Evolutionary conservation across 1,140 invertebrate species (phyloP).

Genomic region (Trichomalopsis sarcophagae): DNA sequence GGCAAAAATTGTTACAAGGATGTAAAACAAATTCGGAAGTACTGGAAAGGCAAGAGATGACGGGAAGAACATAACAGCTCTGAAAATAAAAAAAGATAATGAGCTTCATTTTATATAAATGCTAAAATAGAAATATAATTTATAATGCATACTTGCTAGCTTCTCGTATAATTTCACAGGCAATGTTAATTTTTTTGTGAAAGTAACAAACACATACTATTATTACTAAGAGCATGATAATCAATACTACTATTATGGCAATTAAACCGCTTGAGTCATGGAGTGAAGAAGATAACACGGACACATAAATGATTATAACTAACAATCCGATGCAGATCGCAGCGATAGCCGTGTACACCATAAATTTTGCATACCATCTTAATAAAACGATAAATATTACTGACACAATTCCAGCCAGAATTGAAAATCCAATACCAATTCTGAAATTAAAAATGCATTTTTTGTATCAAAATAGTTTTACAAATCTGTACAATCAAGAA

Average conservation of each 20-base stretch:
- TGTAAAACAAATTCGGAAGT: not conserved
- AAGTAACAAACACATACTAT: not conserved
- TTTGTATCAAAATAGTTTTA: not conserved
- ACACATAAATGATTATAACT: not conserved
- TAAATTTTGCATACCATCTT: constrained; percentile 9
- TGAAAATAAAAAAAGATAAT: constrained; percentile 1
- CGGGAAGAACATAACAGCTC: constrained; percentile 17
- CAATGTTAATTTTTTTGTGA: constrained; percentile 5
- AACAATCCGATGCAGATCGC: not conserved
- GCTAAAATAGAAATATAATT: not conserved
- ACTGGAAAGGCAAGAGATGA: not conserved
- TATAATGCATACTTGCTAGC: constrained; percentile 10
- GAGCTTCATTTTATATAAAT: not conserved
- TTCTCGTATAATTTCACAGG: constrained; percentile 23
- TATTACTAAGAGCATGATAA: not conserved
- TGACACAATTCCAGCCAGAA: not conserved
- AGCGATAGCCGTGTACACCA: not conserved
- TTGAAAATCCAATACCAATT: not conserved
- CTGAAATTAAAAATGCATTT: not conserved
- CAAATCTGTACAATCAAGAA: not conserved
- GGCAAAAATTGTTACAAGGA: not conserved
- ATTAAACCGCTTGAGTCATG: too few relatives aligned
- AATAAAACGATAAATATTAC: constrained; percentile 2
- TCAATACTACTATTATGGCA: not conserved
- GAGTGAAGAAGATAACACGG: not conserved